Percentiles rank a stretch among this genome's conserved stretches.
These are phyloP conservation scores for Menura novaehollandiae DNA, from an alignment of 2,113 vertebrate genomes.

Conservation along the genomic window DNA sequence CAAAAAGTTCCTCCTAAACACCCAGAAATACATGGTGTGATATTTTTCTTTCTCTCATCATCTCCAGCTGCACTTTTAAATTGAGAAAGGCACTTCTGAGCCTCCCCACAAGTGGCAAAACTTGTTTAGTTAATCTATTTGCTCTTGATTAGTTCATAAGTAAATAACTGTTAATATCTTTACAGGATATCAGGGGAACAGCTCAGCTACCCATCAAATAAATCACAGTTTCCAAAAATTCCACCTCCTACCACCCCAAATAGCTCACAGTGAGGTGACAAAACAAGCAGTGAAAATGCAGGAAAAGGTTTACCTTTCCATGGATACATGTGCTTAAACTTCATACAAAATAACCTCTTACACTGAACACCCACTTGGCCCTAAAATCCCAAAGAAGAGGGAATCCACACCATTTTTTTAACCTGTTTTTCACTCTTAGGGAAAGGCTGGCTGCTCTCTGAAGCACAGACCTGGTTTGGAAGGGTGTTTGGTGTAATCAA, in stretches of 20 bases:
- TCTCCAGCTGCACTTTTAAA: neutral
- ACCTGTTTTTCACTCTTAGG: neutral
- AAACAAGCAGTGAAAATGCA: neutral
- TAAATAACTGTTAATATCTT: neutral
- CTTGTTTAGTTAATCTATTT: fast-evolving
- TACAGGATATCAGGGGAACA: neutral
- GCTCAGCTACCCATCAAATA: neutral
- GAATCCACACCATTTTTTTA: fast-evolving
- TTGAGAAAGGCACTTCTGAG: neutral
- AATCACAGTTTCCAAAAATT: neutral
- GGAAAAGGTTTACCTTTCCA: neutral
- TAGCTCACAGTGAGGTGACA: fast-evolving
- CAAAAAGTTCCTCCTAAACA: neutral
- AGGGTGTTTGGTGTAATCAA: conserved; percentile 98
- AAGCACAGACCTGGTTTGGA: conserved; percentile 87
- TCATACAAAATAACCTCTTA: neutral
- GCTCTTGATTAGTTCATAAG: fast-evolving
- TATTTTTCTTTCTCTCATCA: neutral
- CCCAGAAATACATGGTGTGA: neutral
- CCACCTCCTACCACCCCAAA: neutral
- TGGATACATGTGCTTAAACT: fast-evolving
- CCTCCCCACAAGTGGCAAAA: neutral
- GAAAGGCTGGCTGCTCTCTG: neutral
- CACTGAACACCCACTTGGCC: fast-evolving
- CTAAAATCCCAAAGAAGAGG: neutral